Conservation (phyloP, 2,113 vertebrate genomes). For the Trogon surrucura region DNA sequence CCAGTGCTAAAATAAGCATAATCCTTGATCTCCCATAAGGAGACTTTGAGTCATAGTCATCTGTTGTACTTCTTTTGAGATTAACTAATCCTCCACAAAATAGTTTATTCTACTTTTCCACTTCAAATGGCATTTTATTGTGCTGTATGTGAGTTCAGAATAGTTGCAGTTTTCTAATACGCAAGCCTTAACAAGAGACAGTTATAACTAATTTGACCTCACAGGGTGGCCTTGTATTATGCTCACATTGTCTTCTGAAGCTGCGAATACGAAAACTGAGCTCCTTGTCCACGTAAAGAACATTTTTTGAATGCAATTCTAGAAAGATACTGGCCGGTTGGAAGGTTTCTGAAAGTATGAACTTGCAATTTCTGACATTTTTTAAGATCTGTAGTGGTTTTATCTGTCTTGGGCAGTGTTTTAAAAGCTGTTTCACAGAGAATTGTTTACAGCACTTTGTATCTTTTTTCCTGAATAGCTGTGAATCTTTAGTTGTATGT, state of each 20-base stretch:
- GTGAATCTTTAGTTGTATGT: conserved; percentile 19
- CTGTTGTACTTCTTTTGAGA: not conserved
- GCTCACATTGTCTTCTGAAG: not conserved
- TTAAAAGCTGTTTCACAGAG: conserved; percentile 22
- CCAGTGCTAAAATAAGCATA: not conserved
- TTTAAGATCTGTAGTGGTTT: not conserved
- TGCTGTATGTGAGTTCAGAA: not conserved
- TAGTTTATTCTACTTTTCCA: not conserved
- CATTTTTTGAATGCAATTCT: not conserved
- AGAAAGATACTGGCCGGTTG: not conserved
- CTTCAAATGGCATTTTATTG: not conserved
- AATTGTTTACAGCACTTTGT: conserved; percentile 35
- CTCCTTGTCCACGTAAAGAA: not conserved
- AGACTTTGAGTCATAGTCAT: not conserved
- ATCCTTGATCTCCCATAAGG: not conserved
- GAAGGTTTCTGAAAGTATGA: conserved; percentile 13
- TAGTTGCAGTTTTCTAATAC: not conserved
- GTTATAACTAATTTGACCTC: conserved; percentile 41
- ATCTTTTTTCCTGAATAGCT: conserved; percentile 22
- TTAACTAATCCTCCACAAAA: not conserved
- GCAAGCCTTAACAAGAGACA: not conserved
- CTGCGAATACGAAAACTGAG: not conserved
- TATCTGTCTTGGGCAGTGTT: conserved; percentile 19
- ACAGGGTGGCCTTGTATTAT: not conserved
- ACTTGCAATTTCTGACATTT: conserved; percentile 30